phyloP scores from a whole-genome alignment of 2,113 vertebrate species.

The Sclerurus mexicanus region DNA sequence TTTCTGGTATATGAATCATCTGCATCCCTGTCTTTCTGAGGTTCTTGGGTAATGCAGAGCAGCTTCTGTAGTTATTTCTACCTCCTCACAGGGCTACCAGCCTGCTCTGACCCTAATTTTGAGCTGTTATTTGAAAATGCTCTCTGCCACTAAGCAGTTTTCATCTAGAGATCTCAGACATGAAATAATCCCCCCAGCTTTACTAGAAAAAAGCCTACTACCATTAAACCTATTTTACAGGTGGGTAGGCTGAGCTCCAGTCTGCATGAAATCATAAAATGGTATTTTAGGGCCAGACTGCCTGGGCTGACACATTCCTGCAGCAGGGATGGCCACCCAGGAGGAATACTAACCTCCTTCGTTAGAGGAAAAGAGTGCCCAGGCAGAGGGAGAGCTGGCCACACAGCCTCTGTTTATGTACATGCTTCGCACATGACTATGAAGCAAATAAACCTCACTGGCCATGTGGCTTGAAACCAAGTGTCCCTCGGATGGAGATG shows the following conservation, averaged over 20 bases:
- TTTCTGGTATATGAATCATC: slow-evolving; percentile 13
- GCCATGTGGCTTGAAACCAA: background rate
- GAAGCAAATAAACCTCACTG: background rate
- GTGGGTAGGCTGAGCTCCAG: background rate
- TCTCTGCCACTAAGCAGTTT: background rate
- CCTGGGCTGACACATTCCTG: background rate
- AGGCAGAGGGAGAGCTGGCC: background rate
- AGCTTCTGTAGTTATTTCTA: background rate
- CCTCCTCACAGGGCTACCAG: background rate
- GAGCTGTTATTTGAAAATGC: background rate
- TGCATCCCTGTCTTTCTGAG: background rate
- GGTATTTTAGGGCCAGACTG: background rate
- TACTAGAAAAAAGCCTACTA: background rate
- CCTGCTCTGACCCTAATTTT: background rate
- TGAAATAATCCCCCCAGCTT: slow-evolving; percentile 14
- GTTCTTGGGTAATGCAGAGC: background rate
- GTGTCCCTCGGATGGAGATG: background rate
- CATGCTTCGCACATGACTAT: background rate
- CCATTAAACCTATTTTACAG: slow-evolving; percentile 34
- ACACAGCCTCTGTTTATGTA: background rate
- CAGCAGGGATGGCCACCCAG: background rate
- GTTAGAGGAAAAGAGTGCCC: background rate
- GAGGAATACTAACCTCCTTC: background rate
- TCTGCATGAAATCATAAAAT: background rate
- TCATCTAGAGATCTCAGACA: background rate